phyloP scores from a whole-genome alignment of 2,797 vertebrate genomes.

The Myiotriccus ornatus region DNA sequence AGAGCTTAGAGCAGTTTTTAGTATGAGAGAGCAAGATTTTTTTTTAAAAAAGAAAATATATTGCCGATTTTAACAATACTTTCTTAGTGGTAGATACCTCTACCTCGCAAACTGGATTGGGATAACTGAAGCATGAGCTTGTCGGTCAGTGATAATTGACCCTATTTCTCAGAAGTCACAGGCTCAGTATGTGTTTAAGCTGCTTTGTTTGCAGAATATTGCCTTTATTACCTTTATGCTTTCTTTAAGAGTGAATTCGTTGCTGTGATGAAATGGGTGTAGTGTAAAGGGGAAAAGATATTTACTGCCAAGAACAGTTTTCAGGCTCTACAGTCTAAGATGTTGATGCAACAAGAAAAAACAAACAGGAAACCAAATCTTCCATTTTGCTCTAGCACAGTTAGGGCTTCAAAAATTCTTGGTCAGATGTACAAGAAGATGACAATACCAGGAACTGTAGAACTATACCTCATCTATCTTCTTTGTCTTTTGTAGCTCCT shows the following conservation, averaged over 20 bases:
- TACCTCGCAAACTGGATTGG: not conserved
- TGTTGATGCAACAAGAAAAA: not conserved
- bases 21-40: not conserved
- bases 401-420: not conserved
- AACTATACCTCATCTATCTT: not conserved
- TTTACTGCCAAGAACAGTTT: not conserved
- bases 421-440: not conserved
- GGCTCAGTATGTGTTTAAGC: not conserved
- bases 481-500: not conserved
- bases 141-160: not conserved
- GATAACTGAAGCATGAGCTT: not conserved
- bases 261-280: not conserved
- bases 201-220: not conserved
- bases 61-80: not conserved
- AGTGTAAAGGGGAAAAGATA: not conserved
- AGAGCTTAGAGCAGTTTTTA: not conserved
- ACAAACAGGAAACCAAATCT: rapidly evolving
- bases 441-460: not conserved
- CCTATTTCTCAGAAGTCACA: not conserved
- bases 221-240: not conserved
- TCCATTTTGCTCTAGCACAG: not conserved
- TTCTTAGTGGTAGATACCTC: not conserved
- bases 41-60: too few species aligned
- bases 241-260: not conserved
- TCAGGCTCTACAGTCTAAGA: not conserved